Evolutionary conservation across 53 echinoderm and acorn worm genomes (phyloP), one percentile per base, ranked within the genome.

Genomic region (Holothuria scabra): DNA sequence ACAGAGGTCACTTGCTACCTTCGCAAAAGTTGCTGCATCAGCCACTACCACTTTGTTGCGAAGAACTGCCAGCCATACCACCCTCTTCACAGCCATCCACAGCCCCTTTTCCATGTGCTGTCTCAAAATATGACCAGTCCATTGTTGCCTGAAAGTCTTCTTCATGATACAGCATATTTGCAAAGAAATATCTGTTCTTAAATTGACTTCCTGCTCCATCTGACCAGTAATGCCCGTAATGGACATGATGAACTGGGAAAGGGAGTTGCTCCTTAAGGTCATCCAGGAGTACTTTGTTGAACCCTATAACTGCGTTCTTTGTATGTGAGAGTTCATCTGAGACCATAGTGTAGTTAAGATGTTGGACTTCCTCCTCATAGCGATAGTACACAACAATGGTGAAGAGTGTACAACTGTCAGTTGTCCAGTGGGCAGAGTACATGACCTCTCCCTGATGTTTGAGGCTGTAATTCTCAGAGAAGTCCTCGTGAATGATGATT

Each of bases 151-250:
- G 23, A 65, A 48, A 82, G 41, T 87, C 70, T 29, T 81, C 31
- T n/a, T 68, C 68, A 82, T 82, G 71, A 65, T 49, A 70, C 24
- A 87, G 35, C 60, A 87, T 81, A 60, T 87, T 82, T 41, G 69
- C 68, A 82, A 87, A 82, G 30, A 67, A 69, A 58, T 26, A 87
- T 7, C 69, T 28, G 58, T 87, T 87, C 59, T 82, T 87, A 37
- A 87, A 87, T 46, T 87, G 82, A 41, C 82, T 82, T 24, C 56
- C 82, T 81, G 87, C 69, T 31, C 72, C 87, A 69, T 87, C 87
- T 19, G 87, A 87, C 87, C 81, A 81, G n/a, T n/a, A n/a, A n/a
- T n/a, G n/a, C n/a, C n/a, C n/a, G 70, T 86, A 81, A 56, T 81
- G 70, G 12, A 87, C 56, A 22, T 81, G 72, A 22, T 23, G 8